Evolutionary conservation across 2,888 invertebrate species (phyloP).

Genomic region (Dolichopus griseipennis): DNA sequence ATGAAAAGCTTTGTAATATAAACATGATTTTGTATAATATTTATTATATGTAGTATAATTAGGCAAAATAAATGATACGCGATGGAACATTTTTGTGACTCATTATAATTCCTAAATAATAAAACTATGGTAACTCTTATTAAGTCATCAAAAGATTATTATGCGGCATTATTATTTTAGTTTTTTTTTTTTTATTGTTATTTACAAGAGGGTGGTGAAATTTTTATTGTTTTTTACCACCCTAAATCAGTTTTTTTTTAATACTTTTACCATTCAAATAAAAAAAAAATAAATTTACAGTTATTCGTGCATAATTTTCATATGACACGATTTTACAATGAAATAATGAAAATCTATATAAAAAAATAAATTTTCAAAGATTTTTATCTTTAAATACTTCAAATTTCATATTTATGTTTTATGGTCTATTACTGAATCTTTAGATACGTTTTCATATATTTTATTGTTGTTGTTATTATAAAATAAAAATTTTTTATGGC

Average conservation of each 20-base stretch:
- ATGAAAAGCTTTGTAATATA: too few species aligned
- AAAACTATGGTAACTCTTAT: not conserved
- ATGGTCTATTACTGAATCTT: not conserved
- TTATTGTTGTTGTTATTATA: too few species aligned
- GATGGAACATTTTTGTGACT: too few species aligned
- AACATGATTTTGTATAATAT: too few species aligned
- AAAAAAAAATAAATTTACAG: not conserved
- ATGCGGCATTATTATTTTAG: not conserved
- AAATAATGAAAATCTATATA: not conserved
- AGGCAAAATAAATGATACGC: too few species aligned
- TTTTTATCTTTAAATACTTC: constrained; percentile 4
- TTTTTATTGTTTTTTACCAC: not conserved
- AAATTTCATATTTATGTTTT: not conserved
- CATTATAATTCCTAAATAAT: too few species aligned
- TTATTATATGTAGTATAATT: too few species aligned
- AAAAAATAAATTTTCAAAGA: not conserved
- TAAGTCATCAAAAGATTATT: not conserved
- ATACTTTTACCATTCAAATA: not conserved
- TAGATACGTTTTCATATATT: too few species aligned
- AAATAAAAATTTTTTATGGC: too few species aligned
- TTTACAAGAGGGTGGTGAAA: not conserved
- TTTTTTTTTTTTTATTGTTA: too few species aligned
- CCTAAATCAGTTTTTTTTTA: not conserved
- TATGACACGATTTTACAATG: not conserved
- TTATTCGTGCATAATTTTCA: constrained; percentile 1